These are phyloP conservation scores for Lanistes nyassanus DNA, from an alignment of 1,140 invertebrate genomes.

Conservation along the genomic window DNA sequence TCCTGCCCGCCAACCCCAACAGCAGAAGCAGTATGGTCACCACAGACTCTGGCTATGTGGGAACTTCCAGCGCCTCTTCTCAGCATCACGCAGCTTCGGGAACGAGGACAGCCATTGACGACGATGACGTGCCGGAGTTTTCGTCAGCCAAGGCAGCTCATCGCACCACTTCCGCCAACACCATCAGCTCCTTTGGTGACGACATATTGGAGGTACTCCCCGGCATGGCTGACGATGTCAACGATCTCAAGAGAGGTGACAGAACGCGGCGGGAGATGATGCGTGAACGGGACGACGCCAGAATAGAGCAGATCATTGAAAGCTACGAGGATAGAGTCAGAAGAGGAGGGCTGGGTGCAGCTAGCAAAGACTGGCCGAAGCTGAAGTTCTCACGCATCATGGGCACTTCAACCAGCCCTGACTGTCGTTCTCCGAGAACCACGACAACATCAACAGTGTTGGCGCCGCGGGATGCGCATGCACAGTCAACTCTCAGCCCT, in stretches of 20 bases:
- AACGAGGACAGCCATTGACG: not conserved
- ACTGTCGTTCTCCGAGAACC: not conserved
- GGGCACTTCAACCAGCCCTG: not conserved
- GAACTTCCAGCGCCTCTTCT: conserved; percentile 25
- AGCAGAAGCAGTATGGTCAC: conserved; percentile 8
- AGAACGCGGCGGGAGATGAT: conserved; percentile 18
- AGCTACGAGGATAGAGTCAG: conserved; percentile 32
- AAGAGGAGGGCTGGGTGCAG: conserved; percentile 4
- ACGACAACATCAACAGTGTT: no score
- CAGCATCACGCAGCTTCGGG: not conserved
- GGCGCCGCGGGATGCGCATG: not conserved
- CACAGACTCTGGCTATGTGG: conserved; percentile 31
- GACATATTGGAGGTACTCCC: conserved; percentile 30
- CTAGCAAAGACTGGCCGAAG: conserved; percentile 14
- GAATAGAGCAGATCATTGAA: conserved; percentile 30
- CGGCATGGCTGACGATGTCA: conserved; percentile 24
- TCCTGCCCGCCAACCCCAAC: conserved; percentile 24
- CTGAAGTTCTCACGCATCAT: conserved; percentile 22
- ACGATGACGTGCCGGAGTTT: conserved; percentile 5
- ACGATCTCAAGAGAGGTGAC: conserved; percentile 1
- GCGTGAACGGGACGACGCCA: conserved; percentile 27
- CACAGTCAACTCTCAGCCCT: not conserved
- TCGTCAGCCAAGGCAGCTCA: conserved; percentile 11
- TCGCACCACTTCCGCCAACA: conserved; percentile 19
- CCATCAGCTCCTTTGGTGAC: conserved; percentile 25